phyloP scores from a whole-genome alignment of 2,797 vertebrate species.

The Carduelis carduelis region DNA sequence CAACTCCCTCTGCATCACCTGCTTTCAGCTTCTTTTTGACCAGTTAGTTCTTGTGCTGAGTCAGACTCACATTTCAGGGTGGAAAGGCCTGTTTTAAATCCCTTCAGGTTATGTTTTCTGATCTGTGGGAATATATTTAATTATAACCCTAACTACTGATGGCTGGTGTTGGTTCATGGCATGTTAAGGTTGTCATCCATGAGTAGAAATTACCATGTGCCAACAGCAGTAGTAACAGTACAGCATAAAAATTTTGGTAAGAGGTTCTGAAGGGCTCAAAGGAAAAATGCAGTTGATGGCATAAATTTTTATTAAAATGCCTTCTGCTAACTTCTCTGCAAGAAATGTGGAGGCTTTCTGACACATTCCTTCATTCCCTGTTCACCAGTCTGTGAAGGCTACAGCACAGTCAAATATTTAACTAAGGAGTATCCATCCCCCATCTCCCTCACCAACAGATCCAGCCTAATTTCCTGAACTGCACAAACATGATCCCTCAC shows the following conservation, averaged over 20 bases:
- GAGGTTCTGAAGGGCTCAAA: not conserved
- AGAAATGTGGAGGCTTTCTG: not conserved
- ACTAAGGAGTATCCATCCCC: not conserved
- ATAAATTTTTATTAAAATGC: not conserved
- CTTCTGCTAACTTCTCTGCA: not conserved
- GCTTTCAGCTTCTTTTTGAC: not conserved
- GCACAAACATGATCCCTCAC: not conserved
- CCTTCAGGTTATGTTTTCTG: not conserved
- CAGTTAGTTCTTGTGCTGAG: not conserved
- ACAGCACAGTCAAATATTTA: not conserved
- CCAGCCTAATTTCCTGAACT: not conserved
- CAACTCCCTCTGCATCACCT: not conserved
- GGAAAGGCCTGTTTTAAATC: not conserved
- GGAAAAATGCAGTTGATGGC: not conserved
- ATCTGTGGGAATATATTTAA: not conserved
- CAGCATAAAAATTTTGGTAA: not conserved
- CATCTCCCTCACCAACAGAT: not conserved
- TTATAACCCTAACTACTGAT: not conserved
- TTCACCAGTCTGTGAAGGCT: not conserved
- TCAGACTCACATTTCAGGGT: not conserved
- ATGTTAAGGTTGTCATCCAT: not conserved
- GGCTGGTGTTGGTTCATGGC: not conserved
- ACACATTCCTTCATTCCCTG: not conserved
- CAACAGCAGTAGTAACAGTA: not conserved
- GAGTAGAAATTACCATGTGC: not conserved